These are phyloP conservation scores for Prolemur simus DNA, from an alignment of 2,113 vertebrate genomes.

Conservation along the genomic window DNA sequence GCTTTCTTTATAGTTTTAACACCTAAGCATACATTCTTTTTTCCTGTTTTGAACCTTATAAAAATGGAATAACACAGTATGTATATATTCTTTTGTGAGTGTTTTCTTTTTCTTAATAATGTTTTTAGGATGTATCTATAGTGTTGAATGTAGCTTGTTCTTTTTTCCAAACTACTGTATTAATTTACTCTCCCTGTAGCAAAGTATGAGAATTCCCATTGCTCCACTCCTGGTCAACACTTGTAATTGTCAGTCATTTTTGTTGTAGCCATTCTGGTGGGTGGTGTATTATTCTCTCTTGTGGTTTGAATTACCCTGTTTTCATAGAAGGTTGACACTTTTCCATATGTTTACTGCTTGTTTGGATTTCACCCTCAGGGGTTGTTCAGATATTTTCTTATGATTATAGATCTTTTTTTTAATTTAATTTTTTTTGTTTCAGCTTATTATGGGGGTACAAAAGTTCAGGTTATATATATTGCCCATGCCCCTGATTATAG, in stretches of 20 bases:
- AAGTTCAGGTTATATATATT: no score
- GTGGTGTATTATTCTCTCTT: background rate
- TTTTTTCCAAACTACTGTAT: background rate
- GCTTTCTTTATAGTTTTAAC: background rate
- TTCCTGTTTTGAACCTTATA: background rate
- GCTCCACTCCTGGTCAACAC: background rate
- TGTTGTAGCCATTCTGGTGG: background rate
- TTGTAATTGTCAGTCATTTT: background rate
- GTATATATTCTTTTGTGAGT: background rate
- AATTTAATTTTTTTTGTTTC: no score
- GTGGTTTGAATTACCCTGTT: background rate
- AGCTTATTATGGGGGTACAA: no score
- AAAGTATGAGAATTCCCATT: background rate
- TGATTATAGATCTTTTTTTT: background rate
- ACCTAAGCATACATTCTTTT: background rate
- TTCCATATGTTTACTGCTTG: background rate
- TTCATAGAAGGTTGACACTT: background rate
- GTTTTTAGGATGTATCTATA: background rate
- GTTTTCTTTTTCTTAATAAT: background rate
- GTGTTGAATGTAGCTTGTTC: background rate
- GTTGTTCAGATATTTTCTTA: slow-evolving; percentile 12
- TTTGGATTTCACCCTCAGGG: background rate
- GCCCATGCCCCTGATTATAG: no score
- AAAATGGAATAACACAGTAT: background rate
- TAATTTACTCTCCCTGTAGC: background rate